These are phyloP conservation scores for Thymelicus acteon DNA, from an alignment of 2,888 invertebrate species.

Conservation along the genomic window DNA sequence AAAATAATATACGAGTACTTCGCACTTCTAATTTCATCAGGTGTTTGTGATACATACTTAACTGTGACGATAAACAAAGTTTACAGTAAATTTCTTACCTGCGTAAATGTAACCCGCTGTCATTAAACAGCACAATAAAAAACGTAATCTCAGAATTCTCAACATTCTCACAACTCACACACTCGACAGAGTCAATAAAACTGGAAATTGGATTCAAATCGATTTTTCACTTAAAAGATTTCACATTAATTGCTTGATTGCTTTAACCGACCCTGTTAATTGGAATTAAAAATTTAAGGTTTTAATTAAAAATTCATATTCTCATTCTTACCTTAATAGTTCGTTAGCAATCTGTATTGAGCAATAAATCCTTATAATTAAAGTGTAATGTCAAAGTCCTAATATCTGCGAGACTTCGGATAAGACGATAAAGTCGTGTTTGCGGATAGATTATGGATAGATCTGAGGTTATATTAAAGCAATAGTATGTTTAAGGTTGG, in stretches of 20 bases:
- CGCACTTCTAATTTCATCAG: no score
- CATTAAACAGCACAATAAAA: constrained; percentile 7
- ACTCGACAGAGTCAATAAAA: constrained; percentile 11
- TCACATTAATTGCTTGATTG: constrained; percentile 2
- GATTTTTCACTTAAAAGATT: constrained; percentile 21
- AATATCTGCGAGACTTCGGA: no score
- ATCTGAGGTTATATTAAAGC: no score
- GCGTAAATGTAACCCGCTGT: not conserved
- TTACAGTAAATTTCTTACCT: constrained; percentile 10
- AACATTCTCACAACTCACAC: not conserved
- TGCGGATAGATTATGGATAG: no score
- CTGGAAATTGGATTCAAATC: constrained; percentile 15
- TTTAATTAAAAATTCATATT: constrained; percentile 2
- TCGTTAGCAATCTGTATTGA: not conserved
- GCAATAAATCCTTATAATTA: no score
- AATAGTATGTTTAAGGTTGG: no score
- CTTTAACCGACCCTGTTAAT: constrained; percentile 8
- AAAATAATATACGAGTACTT: no score
- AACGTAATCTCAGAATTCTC: constrained; percentile 1
- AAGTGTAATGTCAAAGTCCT: no score
- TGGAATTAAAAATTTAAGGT: not conserved
- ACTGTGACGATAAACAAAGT: no score
- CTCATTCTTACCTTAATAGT: not conserved
- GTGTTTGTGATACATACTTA: no score
- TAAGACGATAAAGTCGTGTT: no score